Evolutionary conservation across 2,888 invertebrate species (phyloP).

Genomic region (Mythimna ferrago): DNA sequence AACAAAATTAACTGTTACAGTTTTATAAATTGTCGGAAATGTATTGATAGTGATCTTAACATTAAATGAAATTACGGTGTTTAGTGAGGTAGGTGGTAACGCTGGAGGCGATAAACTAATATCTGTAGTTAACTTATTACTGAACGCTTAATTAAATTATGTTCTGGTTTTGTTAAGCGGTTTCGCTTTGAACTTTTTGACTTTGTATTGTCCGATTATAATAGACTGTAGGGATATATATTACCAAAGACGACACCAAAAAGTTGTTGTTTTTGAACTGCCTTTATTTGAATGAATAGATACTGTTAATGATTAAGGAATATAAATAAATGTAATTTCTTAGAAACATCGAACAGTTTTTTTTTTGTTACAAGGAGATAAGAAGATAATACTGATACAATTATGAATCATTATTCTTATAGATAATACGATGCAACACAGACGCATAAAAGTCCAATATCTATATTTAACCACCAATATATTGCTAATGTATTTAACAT

Average conservation of each 20-base stretch:
- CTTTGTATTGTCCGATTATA: constrained; percentile 15
- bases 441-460: not conserved
- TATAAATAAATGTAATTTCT: not conserved
- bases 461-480: constrained; percentile 3
- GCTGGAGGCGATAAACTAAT: constrained; percentile 65
- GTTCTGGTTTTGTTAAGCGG: constrained; percentile 50
- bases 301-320: not conserved
- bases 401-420: not conserved
- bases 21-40: constrained; percentile 50
- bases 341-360: not conserved
- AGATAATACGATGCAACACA: not conserved
- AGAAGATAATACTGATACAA: not conserved
- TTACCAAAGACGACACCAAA: constrained; percentile 19
- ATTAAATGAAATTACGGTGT: constrained; percentile 71
- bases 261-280: not conserved
- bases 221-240: constrained; percentile 27
- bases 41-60: constrained; percentile 66
- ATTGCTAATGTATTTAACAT: constrained; percentile 51
- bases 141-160: constrained; percentile 54
- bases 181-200: constrained; percentile 40
- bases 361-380: not conserved
- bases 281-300: not conserved
- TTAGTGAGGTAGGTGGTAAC: constrained; percentile 62
- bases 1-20: constrained; percentile 52
- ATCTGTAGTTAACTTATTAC: constrained; percentile 49